phyloP scores from a whole-genome alignment of 2,888 invertebrate species.

The Dicyrtoma fusca region DNA sequence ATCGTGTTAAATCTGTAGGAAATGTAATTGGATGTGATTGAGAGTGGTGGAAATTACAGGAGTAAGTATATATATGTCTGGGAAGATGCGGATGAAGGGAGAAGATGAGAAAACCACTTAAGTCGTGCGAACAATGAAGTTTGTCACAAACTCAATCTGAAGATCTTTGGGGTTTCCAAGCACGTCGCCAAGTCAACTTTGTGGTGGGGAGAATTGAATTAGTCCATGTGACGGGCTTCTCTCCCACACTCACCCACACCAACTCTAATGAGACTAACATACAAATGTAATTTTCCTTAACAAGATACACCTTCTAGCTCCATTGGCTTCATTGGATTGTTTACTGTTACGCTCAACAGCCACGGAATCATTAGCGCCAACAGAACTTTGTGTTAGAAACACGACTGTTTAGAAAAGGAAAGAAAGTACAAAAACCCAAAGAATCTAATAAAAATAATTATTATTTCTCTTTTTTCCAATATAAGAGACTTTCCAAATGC shows the following conservation, averaged over 20 bases:
- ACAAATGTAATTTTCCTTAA: slow-evolving; percentile 1
- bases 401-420: background rate
- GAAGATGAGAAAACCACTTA: slow-evolving; percentile 24
- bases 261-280: slow-evolving; percentile 13
- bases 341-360: no score
- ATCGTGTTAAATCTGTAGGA: background rate
- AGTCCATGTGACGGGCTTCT: background rate
- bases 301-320: slow-evolving; percentile 2
- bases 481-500: no score
- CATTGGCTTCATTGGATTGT: background rate
- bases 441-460: no score
- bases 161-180: slow-evolving; percentile 18
- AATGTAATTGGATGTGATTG: slow-evolving; percentile 25
- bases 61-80: background rate
- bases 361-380: background rate
- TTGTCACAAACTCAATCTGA: slow-evolving; percentile 6
- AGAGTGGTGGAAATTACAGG: slow-evolving; percentile 1
- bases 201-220: slow-evolving; percentile 29
- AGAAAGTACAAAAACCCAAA: no score
- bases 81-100: background rate
- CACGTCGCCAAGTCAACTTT: slow-evolving; percentile 28
- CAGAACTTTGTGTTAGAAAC: background rate
- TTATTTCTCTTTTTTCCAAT: no score
- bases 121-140: slow-evolving; percentile 11
- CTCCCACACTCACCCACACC: background rate